phyloP scores from a whole-genome alignment of 2,888 invertebrate species.

The Aquatica leii region DNA sequence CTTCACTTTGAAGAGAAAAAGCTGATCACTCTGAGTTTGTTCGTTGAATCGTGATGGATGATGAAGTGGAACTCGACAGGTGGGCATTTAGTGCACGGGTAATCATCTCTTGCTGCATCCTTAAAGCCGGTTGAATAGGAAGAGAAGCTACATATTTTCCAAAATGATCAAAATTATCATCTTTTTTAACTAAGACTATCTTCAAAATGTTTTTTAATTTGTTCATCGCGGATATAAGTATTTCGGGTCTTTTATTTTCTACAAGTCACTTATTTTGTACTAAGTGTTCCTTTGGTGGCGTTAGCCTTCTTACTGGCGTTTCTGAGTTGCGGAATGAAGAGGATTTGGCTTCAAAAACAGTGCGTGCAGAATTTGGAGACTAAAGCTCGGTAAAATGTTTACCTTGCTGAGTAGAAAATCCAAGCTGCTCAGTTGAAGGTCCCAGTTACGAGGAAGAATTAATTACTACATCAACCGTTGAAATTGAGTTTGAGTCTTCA shows the following conservation, averaged over 20 bases:
- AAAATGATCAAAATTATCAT: background rate
- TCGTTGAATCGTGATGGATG: background rate
- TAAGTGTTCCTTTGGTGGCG: background rate
- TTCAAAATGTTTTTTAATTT: background rate
- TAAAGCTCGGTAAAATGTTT: background rate
- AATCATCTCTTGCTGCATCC: background rate
- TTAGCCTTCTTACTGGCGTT: background rate
- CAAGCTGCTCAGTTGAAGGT: too few species aligned
- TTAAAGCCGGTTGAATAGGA: background rate
- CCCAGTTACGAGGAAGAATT: background rate
- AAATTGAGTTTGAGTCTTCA: too few species aligned
- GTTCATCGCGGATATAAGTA: too few species aligned
- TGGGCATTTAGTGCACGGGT: background rate
- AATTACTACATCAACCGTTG: too few species aligned
- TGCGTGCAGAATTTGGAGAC: too few species aligned
- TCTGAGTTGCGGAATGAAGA: too few species aligned
- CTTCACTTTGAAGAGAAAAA: too few species aligned
- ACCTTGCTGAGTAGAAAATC: background rate
- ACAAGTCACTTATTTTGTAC: too few species aligned
- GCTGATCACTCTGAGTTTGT: background rate
- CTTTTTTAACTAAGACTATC: background rate
- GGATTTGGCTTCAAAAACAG: too few species aligned
- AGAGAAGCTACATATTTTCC: background rate
- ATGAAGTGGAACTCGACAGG: background rate
- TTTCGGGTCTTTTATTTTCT: background rate